Conservation (phyloP, 2,888 invertebrate species). For the Sceliomorpha sp. region DNA sequence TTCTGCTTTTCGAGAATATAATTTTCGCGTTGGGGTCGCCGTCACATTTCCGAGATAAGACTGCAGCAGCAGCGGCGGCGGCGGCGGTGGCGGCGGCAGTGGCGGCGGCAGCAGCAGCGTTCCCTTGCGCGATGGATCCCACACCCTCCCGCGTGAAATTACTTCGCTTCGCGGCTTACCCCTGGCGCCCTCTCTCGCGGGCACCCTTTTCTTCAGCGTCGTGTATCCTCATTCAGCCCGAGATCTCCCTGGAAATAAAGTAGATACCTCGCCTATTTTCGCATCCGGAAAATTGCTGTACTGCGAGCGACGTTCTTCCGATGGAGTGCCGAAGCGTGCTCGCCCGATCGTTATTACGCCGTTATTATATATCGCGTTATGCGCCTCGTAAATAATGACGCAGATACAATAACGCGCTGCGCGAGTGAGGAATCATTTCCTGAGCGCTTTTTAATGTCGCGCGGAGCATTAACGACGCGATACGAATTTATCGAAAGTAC, state of each 20-base stretch:
- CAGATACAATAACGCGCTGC: slow-evolving; percentile 50
- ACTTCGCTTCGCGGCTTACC: slow-evolving; percentile 79
- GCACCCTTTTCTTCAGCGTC: slow-evolving; percentile 66
- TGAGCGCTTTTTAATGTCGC: slow-evolving; percentile 53
- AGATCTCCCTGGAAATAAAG: slow-evolving; percentile 77
- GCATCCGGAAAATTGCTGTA: slow-evolving; percentile 77
- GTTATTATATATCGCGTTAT: slow-evolving; percentile 57
- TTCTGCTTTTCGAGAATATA: slow-evolving; percentile 76
- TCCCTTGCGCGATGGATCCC: slow-evolving; percentile 58
- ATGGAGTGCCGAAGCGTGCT: slow-evolving; percentile 57
- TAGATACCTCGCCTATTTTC: slow-evolving; percentile 78
- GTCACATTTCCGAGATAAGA: slow-evolving; percentile 74
- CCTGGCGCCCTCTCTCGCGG: slow-evolving; percentile 67
- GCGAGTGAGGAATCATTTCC: slow-evolving; percentile 52
- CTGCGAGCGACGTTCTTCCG: slow-evolving; percentile 59
- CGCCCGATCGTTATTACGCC: slow-evolving; percentile 54
- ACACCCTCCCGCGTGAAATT: slow-evolving; percentile 78
- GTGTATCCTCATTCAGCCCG: slow-evolving; percentile 77
- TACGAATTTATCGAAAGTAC: slow-evolving; percentile 45
- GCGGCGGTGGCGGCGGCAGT: slow-evolving; percentile 67
- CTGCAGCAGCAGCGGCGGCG: slow-evolving; percentile 60
- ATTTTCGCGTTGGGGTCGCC: slow-evolving; percentile 70
- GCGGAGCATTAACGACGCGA: slow-evolving; percentile 45
- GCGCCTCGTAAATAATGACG: slow-evolving; percentile 53
- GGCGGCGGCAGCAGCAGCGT: slow-evolving; percentile 62